Evolutionary conservation across 2,113 vertebrate genomes (phyloP).

Genomic region (Desmodus rotundus): DNA sequence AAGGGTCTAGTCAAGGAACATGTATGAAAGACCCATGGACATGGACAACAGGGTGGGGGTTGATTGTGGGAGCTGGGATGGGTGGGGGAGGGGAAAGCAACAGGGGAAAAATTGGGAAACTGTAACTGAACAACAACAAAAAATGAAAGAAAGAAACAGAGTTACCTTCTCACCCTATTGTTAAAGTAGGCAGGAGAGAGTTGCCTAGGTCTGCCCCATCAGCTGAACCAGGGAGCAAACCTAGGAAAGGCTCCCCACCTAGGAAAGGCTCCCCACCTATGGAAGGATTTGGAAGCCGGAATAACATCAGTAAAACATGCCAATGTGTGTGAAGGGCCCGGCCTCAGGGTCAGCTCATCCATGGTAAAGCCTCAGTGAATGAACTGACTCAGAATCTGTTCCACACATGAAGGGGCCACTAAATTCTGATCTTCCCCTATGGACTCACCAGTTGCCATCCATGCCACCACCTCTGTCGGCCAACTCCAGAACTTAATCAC

Average conservation of each 20-base stretch:
- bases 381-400: not conserved
- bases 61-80: too few relatives aligned
- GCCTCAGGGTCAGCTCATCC: not conserved
- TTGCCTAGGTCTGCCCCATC: not conserved
- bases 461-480: rapidly evolving
- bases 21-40: too few relatives aligned
- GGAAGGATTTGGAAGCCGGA: not conserved
- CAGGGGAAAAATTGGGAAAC: too few relatives aligned
- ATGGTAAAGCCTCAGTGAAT: not conserved
- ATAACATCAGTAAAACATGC: not conserved
- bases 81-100: too few relatives aligned
- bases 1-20: too few relatives aligned
- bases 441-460: not conserved
- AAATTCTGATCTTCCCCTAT: not conserved
- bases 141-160: not conserved
- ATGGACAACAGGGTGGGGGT: too few relatives aligned
- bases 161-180: not conserved
- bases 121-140: too few relatives aligned
- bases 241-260: too few relatives aligned
- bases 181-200: not conserved
- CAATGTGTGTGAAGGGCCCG: not conserved
- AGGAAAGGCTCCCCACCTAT: rapidly evolving
- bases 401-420: not conserved
- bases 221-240: not conserved
- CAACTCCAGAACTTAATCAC: not conserved